Evolutionary conservation across 2,113 vertebrate genomes (phyloP), one percentile per base, ranked within the genome.

Genomic region (Cettia cetti): DNA sequence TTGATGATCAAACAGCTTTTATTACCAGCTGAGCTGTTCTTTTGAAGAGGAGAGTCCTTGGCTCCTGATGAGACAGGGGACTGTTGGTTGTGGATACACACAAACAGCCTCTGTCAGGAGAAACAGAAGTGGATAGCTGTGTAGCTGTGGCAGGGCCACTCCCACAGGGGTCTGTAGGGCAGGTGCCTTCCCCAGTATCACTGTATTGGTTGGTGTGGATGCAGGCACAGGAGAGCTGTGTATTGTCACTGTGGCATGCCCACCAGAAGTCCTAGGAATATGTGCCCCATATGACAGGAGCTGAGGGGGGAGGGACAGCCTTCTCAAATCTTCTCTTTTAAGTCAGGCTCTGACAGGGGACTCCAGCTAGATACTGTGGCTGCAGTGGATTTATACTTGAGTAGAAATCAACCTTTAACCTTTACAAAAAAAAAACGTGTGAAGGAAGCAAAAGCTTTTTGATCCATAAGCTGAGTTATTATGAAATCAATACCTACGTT

Each of bases 401-500:
- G 21, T 56, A 68, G 26, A 81, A 83, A 81, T 71, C 50, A 81
- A 76, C 26, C 17, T 91, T 81, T 71, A 79, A 69, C 12, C 10
- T 60, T 82, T 78, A 71, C 21, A 2, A 45, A 65, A 93, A 19
- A 86, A 72, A 23, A 77, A 40, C 0, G 28, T 61, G 59, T 70
- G 88, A 95, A 97, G 86, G 63, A 89, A 72, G 45, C n/a, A 82
- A 94, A 80, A 89, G 45, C 59, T 74, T 95, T 95, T 95, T 78
- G 68, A 96, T 91, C 50, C 42, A 7, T 79, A 69, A 92, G 71
- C 33, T 82, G 69, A 77, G 80, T 96, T 90, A 88, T 79, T 91
- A 74, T 93, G 89, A 97, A 97, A 97, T 95, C 91, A 94, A 94
- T 97, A 90, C 65, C 61, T 84, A 69, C 7, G 1, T 95, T 97